Conservation (phyloP, 2,797 vertebrate species). For the Argyrosomus regius region DNA sequence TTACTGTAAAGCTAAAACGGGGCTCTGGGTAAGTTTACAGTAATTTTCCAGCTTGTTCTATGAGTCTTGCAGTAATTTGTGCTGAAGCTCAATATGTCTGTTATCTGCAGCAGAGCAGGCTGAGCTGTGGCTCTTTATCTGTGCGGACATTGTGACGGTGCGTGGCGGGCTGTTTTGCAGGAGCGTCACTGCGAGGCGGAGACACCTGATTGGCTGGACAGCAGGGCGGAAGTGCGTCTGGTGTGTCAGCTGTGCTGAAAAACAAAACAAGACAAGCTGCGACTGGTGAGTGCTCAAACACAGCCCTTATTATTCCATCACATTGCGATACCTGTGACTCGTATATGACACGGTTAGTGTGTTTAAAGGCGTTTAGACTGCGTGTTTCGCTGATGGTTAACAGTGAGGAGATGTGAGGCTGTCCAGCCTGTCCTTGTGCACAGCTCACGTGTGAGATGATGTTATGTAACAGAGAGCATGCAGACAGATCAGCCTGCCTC, state of each 20-base stretch:
- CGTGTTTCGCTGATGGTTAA: neutral
- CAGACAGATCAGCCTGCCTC: constrained; percentile 42
- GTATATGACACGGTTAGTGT: neutral
- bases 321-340: neutral
- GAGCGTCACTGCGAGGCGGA: constrained; percentile 49
- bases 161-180: constrained; percentile 28
- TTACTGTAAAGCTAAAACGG: neutral
- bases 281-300: constrained; percentile 82
- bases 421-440: constrained; percentile 48
- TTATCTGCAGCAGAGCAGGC: constrained; percentile 35
- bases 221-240: constrained; percentile 80
- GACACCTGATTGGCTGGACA: constrained; percentile 64
- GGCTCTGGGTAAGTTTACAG: neutral
- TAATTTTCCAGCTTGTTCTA: too few species aligned
- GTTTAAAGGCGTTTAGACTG: neutral
- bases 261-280: constrained; percentile 84
- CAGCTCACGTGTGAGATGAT: constrained; percentile 66
- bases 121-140: constrained; percentile 23
- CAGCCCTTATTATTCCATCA: neutral
- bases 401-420: neutral
- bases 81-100: neutral
- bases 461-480: constrained; percentile 78
- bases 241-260: constrained; percentile 81
- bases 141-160: neutral
- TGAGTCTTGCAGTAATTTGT: too few species aligned